A percentile compares a stretch with the other conserved stretches of the same genome.
Evolutionary conservation across 1,140 invertebrate genomes (phyloP).

Genomic region (Euglossa dilemma): DNA sequence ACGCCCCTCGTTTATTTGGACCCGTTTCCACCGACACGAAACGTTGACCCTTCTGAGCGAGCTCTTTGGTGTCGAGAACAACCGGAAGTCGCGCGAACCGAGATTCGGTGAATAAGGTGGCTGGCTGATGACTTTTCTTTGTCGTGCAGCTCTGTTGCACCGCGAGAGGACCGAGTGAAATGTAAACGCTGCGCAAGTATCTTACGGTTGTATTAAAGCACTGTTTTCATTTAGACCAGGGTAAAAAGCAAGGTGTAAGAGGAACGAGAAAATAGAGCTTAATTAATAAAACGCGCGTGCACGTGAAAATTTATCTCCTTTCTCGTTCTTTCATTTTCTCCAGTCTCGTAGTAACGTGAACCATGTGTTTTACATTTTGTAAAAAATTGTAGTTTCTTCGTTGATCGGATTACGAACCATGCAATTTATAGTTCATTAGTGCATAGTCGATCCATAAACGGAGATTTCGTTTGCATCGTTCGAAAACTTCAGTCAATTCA

Average conservation of each 20-base stretch:
- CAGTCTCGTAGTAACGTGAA: no score
- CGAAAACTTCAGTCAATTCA: no score
- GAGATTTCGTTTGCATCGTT: no score
- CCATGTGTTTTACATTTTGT: no score
- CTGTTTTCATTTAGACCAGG: not conserved
- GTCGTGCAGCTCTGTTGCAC: conserved; percentile 1
- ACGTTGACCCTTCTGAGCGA: conserved; percentile 34
- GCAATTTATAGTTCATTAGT: no score
- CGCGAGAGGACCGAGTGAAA: not conserved
- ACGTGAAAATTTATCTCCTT: no score
- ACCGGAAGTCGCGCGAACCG: conserved; percentile 20
- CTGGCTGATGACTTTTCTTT: conserved; percentile 39
- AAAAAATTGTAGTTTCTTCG: no score
- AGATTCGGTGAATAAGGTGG: conserved; percentile 41
- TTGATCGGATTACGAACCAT: no score
- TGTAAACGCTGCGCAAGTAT: not conserved
- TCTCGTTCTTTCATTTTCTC: not conserved
- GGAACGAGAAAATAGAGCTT: not conserved
- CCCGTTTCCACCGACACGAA: conserved; percentile 4
- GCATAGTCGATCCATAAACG: no score
- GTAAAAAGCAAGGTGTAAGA: not conserved
- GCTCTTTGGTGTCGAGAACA: conserved; percentile 37
- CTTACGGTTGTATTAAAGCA: not conserved
- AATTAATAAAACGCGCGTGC: not conserved
- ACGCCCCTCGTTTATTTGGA: conserved; percentile 27